phyloP scores from a whole-genome alignment of 2,797 vertebrate genomes.

The Phataginus tricuspis region DNA sequence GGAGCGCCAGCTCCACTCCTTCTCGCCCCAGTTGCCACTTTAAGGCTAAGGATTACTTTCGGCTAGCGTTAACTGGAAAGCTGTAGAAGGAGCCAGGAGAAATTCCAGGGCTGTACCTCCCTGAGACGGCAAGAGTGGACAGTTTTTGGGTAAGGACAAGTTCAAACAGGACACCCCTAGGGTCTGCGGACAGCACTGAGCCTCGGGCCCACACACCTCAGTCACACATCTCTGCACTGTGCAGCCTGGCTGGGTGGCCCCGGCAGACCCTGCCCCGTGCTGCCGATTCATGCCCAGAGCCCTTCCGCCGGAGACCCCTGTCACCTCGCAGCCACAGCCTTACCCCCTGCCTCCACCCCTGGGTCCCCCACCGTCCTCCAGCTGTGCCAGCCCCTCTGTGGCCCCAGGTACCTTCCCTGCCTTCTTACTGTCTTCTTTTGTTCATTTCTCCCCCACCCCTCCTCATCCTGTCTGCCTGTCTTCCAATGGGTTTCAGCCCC shows the following conservation, averaged over 20 bases:
- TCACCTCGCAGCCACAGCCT: background rate
- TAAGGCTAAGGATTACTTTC: background rate
- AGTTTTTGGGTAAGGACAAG: background rate
- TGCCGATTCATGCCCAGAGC: background rate
- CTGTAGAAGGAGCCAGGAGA: background rate
- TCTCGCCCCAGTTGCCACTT: background rate
- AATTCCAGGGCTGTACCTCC: background rate
- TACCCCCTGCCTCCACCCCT: background rate
- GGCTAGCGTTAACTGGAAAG: background rate
- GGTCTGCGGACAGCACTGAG: background rate
- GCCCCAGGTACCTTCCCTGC: background rate
- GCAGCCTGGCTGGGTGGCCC: background rate
- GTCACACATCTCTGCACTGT: background rate
- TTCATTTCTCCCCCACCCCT: background rate
- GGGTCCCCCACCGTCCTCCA: background rate
- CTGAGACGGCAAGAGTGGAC: background rate
- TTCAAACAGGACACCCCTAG: conserved; percentile 6
- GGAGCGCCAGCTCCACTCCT: background rate
- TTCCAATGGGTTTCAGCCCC: no score
- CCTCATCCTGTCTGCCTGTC: background rate
- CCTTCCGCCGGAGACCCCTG: background rate
- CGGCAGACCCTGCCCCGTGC: background rate
- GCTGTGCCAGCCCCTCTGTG: background rate
- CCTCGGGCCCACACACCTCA: background rate
- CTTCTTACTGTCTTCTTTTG: background rate